These are phyloP conservation scores for Argyresthia albistria DNA, from an alignment of 2,888 invertebrate species.

Conservation along the genomic window DNA sequence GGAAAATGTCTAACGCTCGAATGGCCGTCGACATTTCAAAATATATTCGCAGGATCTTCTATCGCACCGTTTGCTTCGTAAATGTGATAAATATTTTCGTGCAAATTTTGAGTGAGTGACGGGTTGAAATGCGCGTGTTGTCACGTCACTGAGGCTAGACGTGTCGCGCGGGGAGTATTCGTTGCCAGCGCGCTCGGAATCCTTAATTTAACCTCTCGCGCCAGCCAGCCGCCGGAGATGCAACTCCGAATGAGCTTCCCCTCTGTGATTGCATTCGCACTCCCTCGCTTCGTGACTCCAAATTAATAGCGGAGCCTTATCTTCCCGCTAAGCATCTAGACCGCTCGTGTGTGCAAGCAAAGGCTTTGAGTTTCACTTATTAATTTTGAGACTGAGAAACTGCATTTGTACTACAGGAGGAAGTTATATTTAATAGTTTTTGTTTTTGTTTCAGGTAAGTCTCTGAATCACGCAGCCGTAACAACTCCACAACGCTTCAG, in stretches of 20 bases:
- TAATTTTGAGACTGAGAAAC: no score
- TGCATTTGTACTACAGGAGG: no score
- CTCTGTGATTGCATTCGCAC: conserved; percentile 61
- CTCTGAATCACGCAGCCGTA: conserved; percentile 2
- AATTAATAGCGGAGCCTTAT: conserved; percentile 33
- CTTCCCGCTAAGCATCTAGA: not conserved
- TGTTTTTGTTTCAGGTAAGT: conserved; percentile 20
- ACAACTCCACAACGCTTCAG: no score
- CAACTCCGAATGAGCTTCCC: conserved; percentile 58
- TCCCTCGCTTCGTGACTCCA: conserved; percentile 29
- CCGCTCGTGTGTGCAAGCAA: not conserved
- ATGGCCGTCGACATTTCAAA: not conserved
- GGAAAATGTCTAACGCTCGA: not conserved
- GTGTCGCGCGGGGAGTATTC: not conserved
- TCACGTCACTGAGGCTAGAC: not conserved
- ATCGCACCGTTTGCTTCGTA: not conserved
- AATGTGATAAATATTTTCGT: not conserved
- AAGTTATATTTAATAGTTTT: no score
- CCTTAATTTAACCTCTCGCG: conserved; percentile 40
- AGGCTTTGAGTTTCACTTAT: no score
- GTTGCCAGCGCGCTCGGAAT: conserved; percentile 39
- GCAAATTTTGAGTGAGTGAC: not conserved
- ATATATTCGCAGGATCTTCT: not conserved
- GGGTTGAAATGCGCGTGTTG: conserved; percentile 8
- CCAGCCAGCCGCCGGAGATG: conserved; percentile 42